A percentile compares a stretch with the other conserved stretches of the same genome.
phyloP scores from a whole-genome alignment of 2,888 invertebrate species.

The Vannuccia rotundouncinata region DNA sequence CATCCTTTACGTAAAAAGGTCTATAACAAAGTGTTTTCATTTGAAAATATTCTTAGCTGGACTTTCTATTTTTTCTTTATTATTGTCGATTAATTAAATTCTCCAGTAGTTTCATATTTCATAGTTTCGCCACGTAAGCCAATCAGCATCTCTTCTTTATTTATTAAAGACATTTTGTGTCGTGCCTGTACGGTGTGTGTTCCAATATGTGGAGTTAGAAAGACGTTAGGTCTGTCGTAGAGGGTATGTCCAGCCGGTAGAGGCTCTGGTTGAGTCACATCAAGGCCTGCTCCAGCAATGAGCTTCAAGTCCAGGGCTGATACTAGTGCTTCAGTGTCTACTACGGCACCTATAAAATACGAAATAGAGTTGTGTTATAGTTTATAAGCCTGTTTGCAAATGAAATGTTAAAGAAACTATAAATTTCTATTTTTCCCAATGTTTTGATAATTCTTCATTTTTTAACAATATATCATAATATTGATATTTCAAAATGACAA shows the following conservation, averaged over 20 bases:
- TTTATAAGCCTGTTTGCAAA: background rate
- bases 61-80: too few relatives aligned
- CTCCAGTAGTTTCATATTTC: background rate
- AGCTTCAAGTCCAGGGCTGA: slow-evolving; percentile 40
- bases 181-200: slow-evolving; percentile 38
- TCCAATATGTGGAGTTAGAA: slow-evolving; percentile 42
- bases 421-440: too few relatives aligned
- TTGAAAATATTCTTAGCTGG: too few relatives aligned
- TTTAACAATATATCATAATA: too few relatives aligned
- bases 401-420: too few relatives aligned
- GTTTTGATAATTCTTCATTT: too few relatives aligned
- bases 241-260: slow-evolving; percentile 42
- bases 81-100: background rate
- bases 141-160: background rate
- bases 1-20: too few relatives aligned
- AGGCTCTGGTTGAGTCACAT: slow-evolving; percentile 44
- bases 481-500: background rate
- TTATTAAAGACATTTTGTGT: slow-evolving; percentile 25
- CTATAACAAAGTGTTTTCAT: too few relatives aligned
- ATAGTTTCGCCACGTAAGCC: background rate
- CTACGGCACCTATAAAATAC: slow-evolving; percentile 39
- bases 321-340: slow-evolving; percentile 43
- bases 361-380: background rate
- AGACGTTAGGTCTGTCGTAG: slow-evolving; percentile 41
- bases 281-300: slow-evolving; percentile 43